Base-by-base conservation (phyloP, 1,140 invertebrate species). In the Pseudoatta argentina region DNA sequence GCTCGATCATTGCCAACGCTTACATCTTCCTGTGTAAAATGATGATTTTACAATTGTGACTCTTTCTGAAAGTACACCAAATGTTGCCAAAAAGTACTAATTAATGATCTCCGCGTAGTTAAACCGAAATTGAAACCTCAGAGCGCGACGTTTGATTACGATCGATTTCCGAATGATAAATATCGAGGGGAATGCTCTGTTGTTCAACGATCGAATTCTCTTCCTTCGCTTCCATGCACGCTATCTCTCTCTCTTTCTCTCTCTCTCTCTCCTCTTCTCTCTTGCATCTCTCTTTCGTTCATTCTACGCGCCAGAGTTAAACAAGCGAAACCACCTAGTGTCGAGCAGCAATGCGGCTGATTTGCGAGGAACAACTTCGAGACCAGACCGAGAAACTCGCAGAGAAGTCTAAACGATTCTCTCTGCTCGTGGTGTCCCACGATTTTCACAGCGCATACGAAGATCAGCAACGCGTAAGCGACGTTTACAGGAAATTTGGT, bases 301-400 rank as follows among this genome's bases (percentile, higher is more conserved):
- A 21, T 53, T 64, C 48, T 63, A 66, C 16, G 30, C 48, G 24
- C 21, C 21, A 4, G 34, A 86, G 75, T 78, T 86, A 78, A 86
- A 86, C 61, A 66, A 79, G 75, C 48, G 73, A 86, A 86, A 86
- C 83, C 73, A 77, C 34, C 39, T 57, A 51, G 61, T 79, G 61
- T 85, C 61, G 73, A 78, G 75, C 73, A 51, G 73, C 55, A 85
- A 85, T 48, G 73, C 18, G 24, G 61, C 61, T 77, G 73, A 86
- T 86, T 86, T 67, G 73, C 75, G 61, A 79, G 83, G 48, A 78
- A 48, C 73, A 85, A 85, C 82, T 85, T 64, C n/a, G 59, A 55
- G 44, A 14, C 59, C 44, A 55, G 51, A 39, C 44, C 51, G 78
- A 39, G 27, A 86, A 86, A 77, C 51, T 86, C n/a, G 24, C 53